Conservation (phyloP, 2,888 invertebrate genomes). For the Priocnemis perturbator region DNA sequence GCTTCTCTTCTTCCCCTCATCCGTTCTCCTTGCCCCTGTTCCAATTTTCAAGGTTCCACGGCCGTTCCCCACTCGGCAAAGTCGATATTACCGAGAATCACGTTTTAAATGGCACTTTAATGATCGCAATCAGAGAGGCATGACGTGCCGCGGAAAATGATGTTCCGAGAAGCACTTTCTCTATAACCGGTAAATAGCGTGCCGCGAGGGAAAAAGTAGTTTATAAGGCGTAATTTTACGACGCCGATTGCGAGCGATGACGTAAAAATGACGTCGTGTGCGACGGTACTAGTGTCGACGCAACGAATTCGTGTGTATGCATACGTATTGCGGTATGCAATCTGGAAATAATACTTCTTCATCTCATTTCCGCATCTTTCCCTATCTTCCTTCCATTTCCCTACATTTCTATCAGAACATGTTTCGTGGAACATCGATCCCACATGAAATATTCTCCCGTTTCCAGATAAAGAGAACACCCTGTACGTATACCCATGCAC, state of each 20-base stretch:
- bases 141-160: conserved; percentile 25
- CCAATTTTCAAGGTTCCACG: conserved; percentile 22
- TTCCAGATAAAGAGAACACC: too few species aligned
- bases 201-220: conserved; percentile 9
- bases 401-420: too few species aligned
- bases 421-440: too few species aligned
- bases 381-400: too few species aligned
- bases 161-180: conserved; percentile 30
- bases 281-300: not conserved
- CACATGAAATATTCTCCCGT: too few species aligned
- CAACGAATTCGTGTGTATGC: too few species aligned
- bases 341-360: too few species aligned
- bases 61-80: conserved; percentile 6
- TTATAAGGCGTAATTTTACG: conserved; percentile 20
- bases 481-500: too few species aligned
- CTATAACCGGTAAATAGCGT: conserved; percentile 21
- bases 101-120: conserved; percentile 21
- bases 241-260: conserved; percentile 1
- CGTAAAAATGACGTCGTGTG: conserved; percentile 2
- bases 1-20: not conserved
- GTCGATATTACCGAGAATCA: conserved; percentile 26
- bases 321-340: too few species aligned
- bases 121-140: conserved; percentile 15
- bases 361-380: too few species aligned
- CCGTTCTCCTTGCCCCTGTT: not conserved